Conservation (phyloP, 2,888 invertebrate species). For the Brenthis hecate region DNA sequence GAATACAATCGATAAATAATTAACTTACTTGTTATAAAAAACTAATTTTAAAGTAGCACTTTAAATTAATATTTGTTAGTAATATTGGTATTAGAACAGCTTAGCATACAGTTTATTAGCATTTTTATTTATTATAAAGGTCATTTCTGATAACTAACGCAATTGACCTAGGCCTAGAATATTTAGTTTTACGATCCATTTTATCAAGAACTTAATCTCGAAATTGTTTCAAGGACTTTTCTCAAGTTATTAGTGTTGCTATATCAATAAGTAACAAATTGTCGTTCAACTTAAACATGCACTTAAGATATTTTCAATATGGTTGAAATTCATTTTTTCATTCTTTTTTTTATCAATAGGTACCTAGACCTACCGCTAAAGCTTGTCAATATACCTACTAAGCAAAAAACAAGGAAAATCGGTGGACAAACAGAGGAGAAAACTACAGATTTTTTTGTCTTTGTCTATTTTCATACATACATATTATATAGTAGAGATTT, state of each 20-base stretch:
- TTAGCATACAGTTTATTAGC: conserved; percentile 19
- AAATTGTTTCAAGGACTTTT: conserved; percentile 32
- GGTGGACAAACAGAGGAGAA: no score
- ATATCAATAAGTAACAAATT: neutral
- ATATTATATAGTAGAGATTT: no score
- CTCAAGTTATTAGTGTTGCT: neutral
- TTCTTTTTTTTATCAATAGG: no score
- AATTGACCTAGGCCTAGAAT: conserved; percentile 37
- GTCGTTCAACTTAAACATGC: neutral
- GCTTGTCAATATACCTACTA: no score
- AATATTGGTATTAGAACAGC: conserved; percentile 9
- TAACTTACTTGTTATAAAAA: neutral
- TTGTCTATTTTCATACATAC: no score
- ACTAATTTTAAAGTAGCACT: neutral
- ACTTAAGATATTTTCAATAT: no score
- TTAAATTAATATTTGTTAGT: conserved; percentile 1
- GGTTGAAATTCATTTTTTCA: no score
- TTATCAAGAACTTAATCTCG: conserved; percentile 28
- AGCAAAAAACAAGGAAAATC: no score
- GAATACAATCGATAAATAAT: neutral
- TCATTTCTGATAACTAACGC: conserved; percentile 25
- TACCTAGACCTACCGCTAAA: no score
- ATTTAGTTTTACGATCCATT: conserved; percentile 31
- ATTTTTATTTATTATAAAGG: conserved; percentile 28
- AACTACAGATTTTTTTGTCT: no score